Evolutionary conservation across 2,113 vertebrate genomes (phyloP).

Genomic region (Corythaeola cristata): DNA sequence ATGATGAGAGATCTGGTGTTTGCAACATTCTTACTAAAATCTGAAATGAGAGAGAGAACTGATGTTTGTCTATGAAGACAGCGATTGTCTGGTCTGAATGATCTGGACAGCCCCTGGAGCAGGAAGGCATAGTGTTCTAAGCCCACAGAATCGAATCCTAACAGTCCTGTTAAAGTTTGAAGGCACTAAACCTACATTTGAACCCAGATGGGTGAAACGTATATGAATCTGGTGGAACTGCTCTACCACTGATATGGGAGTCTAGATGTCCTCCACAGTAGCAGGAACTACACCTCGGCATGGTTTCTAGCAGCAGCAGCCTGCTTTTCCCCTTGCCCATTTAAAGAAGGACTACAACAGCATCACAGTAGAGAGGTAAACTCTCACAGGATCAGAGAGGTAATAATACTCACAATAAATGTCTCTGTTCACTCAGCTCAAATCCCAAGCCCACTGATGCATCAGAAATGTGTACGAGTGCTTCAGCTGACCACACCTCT

Average conservation of each 20-base stretch:
- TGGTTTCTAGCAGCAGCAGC: background rate
- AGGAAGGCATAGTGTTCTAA: background rate
- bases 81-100: background rate
- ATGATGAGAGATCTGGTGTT: slow-evolving; percentile 67
- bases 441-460: background rate
- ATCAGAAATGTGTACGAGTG: rapidly evolving
- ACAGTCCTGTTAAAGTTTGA: background rate
- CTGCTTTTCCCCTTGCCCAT: background rate
- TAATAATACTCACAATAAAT: background rate
- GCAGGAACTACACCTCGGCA: background rate
- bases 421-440: background rate
- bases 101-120: background rate
- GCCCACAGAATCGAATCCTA: background rate
- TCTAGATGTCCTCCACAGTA: background rate
- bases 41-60: slow-evolving; percentile 68
- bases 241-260: background rate
- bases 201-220: background rate
- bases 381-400: background rate
- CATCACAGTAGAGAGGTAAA: background rate
- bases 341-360: background rate
- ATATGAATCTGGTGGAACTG: background rate
- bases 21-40: slow-evolving; percentile 76
- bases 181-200: background rate
- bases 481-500: background rate
- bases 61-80: background rate